Conservation (phyloP, 2,888 invertebrate genomes). For the Lymantria monacha region DNA sequence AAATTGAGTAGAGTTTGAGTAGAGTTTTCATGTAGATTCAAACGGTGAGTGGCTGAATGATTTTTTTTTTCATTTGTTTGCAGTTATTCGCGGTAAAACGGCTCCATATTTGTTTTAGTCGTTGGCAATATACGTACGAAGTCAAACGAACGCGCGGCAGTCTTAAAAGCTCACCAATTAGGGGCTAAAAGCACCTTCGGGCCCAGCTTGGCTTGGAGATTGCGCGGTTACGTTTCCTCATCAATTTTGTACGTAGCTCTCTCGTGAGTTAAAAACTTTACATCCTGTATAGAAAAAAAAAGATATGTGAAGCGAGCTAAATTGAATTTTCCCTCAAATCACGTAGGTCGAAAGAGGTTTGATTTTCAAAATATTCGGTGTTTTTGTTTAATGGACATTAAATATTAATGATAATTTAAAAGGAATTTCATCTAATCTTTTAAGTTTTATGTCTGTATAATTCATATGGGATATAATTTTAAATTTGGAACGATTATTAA, state of each 20-base stretch:
- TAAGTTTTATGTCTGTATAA: too few relatives aligned
- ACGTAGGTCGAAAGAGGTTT: background rate
- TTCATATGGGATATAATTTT: too few relatives aligned
- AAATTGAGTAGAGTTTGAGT: conserved; percentile 22
- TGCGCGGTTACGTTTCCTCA: conserved; percentile 72
- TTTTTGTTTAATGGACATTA: conserved; percentile 1
- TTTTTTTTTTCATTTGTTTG: conserved; percentile 36
- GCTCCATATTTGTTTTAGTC: conserved; percentile 45
- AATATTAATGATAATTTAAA: background rate
- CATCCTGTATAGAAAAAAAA: conserved; percentile 32
- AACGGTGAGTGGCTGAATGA: conserved; percentile 26
- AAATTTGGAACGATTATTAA: too few relatives aligned
- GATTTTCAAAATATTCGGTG: background rate
- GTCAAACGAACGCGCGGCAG: conserved; percentile 76
- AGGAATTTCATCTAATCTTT: too few relatives aligned
- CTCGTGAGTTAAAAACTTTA: conserved; percentile 61
- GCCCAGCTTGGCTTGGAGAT: conserved; percentile 53
- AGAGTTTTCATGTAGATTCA: conserved; percentile 33
- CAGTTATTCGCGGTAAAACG: conserved; percentile 39
- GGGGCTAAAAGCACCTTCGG: conserved; percentile 81
- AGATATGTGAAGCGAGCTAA: conserved; percentile 22
- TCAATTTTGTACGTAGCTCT: conserved; percentile 78
- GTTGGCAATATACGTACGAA: conserved; percentile 51
- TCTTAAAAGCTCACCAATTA: conserved; percentile 83
- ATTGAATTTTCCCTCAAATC: background rate